These are phyloP conservation scores for Rhagoletis pomonella DNA, from an alignment of 1,140 invertebrate species.

Conservation along the genomic window DNA sequence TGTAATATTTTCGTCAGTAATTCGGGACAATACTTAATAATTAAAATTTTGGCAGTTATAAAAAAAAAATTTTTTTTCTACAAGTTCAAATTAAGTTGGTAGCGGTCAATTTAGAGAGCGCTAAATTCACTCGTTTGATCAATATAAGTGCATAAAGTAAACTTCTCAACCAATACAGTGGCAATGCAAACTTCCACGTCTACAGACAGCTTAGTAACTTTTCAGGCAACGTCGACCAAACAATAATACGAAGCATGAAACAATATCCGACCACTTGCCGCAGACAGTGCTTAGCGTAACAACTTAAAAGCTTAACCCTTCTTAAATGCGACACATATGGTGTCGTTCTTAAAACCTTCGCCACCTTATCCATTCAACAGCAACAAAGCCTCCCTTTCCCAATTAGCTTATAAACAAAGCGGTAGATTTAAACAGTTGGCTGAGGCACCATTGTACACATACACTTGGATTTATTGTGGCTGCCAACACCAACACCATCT, in stretches of 20 bases:
- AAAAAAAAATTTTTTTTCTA: no score
- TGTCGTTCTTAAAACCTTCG: conserved; percentile 9
- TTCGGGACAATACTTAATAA: neutral
- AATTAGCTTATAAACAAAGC: conserved; percentile 6
- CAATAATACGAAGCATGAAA: neutral
- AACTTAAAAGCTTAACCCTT: conserved; percentile 16
- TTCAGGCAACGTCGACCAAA: neutral
- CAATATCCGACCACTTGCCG: neutral
- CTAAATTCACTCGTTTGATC: no score
- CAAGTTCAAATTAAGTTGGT: no score
- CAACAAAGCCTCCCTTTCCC: neutral
- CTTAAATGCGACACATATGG: conserved; percentile 26
- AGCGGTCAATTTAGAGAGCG: no score
- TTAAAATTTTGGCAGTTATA: neutral
- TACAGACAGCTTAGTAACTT: neutral
- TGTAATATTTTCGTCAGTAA: neutral
- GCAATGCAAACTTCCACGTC: neutral
- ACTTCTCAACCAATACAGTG: neutral
- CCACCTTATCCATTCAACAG: neutral
- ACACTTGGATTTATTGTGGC: neutral
- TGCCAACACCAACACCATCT: neutral
- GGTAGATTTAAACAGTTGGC: conserved; percentile 45
- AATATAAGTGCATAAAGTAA: neutral
- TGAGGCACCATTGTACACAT: neutral
- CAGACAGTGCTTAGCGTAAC: neutral